These are phyloP conservation scores for Desmophyllum pertusum DNA, from an alignment of 92 coral and sea anemone genomes.

Conservation along the genomic window DNA sequence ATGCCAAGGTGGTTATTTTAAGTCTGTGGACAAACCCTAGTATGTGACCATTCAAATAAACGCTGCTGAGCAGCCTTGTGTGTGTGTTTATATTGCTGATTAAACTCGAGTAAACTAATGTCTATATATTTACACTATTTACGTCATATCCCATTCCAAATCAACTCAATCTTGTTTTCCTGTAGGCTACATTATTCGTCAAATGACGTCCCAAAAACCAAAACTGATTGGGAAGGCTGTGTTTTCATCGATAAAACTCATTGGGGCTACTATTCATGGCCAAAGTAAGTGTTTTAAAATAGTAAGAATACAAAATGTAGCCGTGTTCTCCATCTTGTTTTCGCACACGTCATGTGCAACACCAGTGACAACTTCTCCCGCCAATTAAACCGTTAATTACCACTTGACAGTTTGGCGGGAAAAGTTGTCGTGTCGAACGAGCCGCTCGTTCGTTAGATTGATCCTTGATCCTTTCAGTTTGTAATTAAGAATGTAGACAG, in stretches of 20 bases:
- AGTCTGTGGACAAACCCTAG: too few species aligned
- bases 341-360: not conserved
- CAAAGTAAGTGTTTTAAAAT: slow-evolving; percentile 72
- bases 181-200: slow-evolving; percentile 88
- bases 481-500: too few species aligned
- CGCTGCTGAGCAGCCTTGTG: too few species aligned
- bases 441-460: too few species aligned
- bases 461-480: too few species aligned
- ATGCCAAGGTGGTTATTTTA: too few species aligned
- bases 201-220: slow-evolving; percentile 70
- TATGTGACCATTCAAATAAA: too few species aligned
- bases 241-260: slow-evolving; percentile 95
- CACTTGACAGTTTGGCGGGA: not conserved
- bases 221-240: slow-evolving; percentile 79
- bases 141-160: too few species aligned
- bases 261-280: slow-evolving; percentile 99
- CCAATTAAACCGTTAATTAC: not conserved
- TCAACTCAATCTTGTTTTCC: too few species aligned
- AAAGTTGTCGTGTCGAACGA: not conserved
- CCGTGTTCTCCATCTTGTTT: too few species aligned
- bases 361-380: not conserved
- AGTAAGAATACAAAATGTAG: not conserved
- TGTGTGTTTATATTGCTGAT: too few species aligned
- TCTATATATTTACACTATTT: not conserved
- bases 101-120: too few species aligned